Evolutionary conservation across 2,113 vertebrate genomes (phyloP).

Genomic region (Balaenoptera acutorostrata): DNA sequence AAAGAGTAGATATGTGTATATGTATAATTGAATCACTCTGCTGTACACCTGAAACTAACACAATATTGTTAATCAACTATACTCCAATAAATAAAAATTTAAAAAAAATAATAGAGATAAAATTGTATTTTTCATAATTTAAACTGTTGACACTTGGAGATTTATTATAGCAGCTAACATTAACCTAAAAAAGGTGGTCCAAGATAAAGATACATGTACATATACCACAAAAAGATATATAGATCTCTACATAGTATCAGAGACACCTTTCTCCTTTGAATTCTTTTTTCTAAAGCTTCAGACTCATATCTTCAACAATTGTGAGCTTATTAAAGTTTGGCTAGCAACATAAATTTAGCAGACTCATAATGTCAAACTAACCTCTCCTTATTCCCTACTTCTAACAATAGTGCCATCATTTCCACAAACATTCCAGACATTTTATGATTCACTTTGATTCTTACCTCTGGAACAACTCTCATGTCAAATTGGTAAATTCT

Average conservation of each 20-base stretch:
- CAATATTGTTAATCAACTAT: neutral
- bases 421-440: neutral
- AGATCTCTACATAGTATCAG: neutral
- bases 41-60: neutral
- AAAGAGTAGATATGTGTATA: neutral
- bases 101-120: neutral
- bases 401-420: neutral
- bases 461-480: neutral
- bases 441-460: neutral
- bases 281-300: neutral
- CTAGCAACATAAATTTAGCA: neutral
- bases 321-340: neutral
- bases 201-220: neutral
- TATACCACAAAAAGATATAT: neutral
- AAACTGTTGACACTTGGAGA: neutral
- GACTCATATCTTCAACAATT: neutral
- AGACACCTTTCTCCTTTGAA: neutral
- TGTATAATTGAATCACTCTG: neutral
- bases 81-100: neutral
- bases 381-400: neutral
- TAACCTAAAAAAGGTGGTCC: neutral
- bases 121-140: neutral
- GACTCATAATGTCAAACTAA: neutral
- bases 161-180: neutral
- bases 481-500: neutral